Base-by-base conservation (phyloP, 2,113 vertebrate genomes). In the Xerus inauris region DNA sequence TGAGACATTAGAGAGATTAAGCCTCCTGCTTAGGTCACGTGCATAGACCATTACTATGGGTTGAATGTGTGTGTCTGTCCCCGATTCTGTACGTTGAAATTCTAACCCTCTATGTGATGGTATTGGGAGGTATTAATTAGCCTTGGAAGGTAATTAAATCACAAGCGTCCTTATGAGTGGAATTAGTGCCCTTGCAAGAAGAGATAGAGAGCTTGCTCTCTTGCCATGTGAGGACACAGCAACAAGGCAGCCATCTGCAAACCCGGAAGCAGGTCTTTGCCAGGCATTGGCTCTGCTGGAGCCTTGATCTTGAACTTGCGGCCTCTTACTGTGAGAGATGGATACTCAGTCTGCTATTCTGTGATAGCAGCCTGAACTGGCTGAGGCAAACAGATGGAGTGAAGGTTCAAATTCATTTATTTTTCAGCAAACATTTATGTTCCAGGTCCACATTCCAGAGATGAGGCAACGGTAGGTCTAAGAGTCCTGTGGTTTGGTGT, bases 401-500 rank as follows among this genome's bases (percentile, higher is more conserved):
- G 22, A 86, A 26, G 4, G 17, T 73, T 87, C 35, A 79, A 20
- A 69, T 64, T 72, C 7, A 89, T 47, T 96, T 19, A 73, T 86
- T 65, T 77, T 76, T 92, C 16, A 90, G 73, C 30, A 87, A 45
- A 90, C 87, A 77, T 80, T 79, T 92, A 47, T 91, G 57, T 95
- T 73, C 20, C 13, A 42, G n/a, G 42, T 71, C 28, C 11, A 62
- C 59, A 17, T 72, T 65, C 20, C 35, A 87, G 57, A 67, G 67
- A 40, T 14, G 26, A 32, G 35, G 62, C 40, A 42, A 79, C 17
- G 38, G 73, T 22, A 67, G 38, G n/a, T 51, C 5, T 73, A 65
- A 94, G 85, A 71, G 54, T 14, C 57, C 57, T 75, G 35, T 24
- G 42, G 38, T 42, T 30, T 11, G 32, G 57, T 59, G 57, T 3